Percentiles rank a stretch among this genome's conserved stretches.
phyloP scores from a whole-genome alignment of 1,140 invertebrate species.

The Archivesica marissinica region DNA sequence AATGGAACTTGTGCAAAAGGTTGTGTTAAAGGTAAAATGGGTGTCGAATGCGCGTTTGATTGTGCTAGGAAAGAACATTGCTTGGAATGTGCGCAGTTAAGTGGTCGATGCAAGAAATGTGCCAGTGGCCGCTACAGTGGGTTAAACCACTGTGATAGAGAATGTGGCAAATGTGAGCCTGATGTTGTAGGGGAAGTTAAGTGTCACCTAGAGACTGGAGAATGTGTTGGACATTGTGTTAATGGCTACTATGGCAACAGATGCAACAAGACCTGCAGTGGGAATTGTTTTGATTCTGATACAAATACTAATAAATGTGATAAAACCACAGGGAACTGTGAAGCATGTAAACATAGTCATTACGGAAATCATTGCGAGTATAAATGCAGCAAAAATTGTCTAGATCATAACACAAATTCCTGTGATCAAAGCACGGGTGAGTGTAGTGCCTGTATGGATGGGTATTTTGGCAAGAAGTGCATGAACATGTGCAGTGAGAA shows the following conservation, averaged over 20 bases:
- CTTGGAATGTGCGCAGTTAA: background rate
- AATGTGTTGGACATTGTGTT: background rate
- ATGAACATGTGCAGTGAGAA: background rate
- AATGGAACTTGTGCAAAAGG: constrained; percentile 17
- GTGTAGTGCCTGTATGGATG: background rate
- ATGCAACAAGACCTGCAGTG: background rate
- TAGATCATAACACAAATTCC: background rate
- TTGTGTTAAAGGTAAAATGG: constrained; percentile 10
- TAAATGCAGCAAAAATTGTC: background rate
- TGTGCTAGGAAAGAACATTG: background rate
- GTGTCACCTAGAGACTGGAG: background rate
- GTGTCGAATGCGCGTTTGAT: background rate
- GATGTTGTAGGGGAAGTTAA: background rate
- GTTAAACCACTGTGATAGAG: background rate
- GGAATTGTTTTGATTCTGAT: background rate
- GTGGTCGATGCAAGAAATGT: constrained; percentile 7
- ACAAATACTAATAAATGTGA: background rate
- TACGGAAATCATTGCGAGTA: constrained; percentile 4
- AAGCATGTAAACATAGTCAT: background rate
- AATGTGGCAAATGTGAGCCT: constrained; percentile 13
- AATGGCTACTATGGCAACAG: constrained; percentile 5
- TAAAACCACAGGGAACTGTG: constrained; percentile 1
- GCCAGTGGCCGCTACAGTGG: constrained; percentile 1
- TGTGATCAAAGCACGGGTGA: background rate
- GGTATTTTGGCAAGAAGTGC: constrained; percentile 8